Evolutionary conservation across 2,797 vertebrate species (phyloP).

Genomic region (Bufotes viridis): DNA sequence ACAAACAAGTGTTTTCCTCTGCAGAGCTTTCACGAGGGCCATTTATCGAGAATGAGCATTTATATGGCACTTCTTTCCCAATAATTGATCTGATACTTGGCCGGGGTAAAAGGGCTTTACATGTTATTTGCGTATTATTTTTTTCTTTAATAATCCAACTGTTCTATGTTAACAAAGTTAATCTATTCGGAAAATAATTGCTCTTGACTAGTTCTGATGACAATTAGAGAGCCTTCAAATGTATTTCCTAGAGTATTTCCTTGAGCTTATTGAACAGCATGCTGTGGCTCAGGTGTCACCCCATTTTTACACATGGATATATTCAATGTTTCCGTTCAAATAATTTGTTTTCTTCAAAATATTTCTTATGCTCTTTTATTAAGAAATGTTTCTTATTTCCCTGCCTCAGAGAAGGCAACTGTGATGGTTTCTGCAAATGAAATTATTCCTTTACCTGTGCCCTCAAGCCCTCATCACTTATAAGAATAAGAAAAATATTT

Average conservation of each 20-base stretch:
- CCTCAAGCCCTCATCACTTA: conserved; percentile 6
- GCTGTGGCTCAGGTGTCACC: background rate
- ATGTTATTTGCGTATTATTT: too few relatives aligned
- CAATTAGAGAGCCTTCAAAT: background rate
- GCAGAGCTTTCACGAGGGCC: too few relatives aligned
- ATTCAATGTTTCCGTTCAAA: background rate
- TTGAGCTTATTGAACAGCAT: background rate
- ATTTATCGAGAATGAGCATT: too few relatives aligned
- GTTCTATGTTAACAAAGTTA: too few relatives aligned
- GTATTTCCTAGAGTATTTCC: too few relatives aligned
- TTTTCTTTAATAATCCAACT: too few relatives aligned
- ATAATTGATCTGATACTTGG: too few relatives aligned
- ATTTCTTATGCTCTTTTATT: background rate
- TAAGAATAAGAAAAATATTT: background rate
- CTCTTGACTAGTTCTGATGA: background rate
- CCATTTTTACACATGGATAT: background rate
- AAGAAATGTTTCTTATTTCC: conserved; percentile 4
- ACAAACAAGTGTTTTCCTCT: too few relatives aligned
- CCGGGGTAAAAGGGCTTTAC: too few relatives aligned
- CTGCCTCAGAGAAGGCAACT: background rate
- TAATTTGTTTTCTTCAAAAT: background rate
- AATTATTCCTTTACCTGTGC: conserved; percentile 2
- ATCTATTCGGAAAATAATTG: background rate
- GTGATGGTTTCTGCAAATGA: background rate
- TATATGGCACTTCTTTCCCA: too few relatives aligned